These are phyloP conservation scores for Ciconia maguari DNA, from an alignment of 2,113 vertebrate species.

Conservation along the genomic window DNA sequence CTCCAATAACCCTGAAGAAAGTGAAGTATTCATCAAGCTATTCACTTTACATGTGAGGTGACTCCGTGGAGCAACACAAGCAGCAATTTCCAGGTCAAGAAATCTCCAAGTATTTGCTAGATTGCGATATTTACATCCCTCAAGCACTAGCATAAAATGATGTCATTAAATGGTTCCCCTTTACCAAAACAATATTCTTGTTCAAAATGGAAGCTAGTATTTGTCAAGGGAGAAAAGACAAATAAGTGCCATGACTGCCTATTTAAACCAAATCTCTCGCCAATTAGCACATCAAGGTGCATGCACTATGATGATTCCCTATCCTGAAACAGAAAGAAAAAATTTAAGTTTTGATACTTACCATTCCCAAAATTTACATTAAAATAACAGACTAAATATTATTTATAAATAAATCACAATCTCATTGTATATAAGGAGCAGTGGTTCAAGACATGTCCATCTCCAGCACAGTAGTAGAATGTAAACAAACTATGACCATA, in stretches of 20 bases:
- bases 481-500: background rate
- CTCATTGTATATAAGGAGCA: background rate
- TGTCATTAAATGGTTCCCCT: background rate
- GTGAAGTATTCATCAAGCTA: background rate
- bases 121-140: background rate
- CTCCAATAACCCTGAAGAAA: background rate
- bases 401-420: background rate
- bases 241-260: background rate
- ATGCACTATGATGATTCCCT: background rate
- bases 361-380: background rate
- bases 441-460: background rate
- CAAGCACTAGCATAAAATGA: background rate
- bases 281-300: background rate
- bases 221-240: background rate
- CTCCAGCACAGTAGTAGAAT: background rate
- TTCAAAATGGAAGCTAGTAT: background rate
- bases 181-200: background rate
- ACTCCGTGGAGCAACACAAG: background rate
- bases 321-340: background rate
- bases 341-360: background rate
- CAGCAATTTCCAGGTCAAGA: background rate
- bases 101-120: background rate
- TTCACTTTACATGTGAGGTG: background rate
- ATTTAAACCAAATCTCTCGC: background rate
- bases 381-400: background rate